Evolutionary conservation across 2,797 vertebrate genomes (phyloP).

Genomic region (Gambelia wislizenii): DNA sequence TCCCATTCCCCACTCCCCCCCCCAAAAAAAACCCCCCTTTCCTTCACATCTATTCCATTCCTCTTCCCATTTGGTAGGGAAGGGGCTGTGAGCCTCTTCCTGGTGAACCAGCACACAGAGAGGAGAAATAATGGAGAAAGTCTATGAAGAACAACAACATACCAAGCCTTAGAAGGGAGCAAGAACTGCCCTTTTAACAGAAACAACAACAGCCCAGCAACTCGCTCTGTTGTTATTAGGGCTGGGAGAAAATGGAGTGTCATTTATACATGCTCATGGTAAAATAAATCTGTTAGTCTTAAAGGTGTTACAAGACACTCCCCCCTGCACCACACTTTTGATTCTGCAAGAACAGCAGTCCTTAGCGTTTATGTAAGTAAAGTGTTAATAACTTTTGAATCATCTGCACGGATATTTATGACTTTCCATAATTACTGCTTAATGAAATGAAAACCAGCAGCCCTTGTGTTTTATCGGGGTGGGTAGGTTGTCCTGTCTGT

Average conservation of each 20-base stretch:
- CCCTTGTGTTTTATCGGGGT: too few species aligned
- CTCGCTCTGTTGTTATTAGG: neutral
- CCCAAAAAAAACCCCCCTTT: neutral
- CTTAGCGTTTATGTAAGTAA: neutral
- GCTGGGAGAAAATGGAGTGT: too few species aligned
- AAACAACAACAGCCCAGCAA: neutral
- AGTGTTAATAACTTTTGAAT: rapidly evolving
- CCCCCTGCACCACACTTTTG: neutral
- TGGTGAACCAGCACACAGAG: neutral
- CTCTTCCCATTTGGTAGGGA: neutral
- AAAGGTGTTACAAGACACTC: neutral
- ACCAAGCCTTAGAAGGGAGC: rapidly evolving
- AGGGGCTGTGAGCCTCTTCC: neutral
- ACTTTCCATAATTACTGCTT: neutral
- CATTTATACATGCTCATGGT: too few species aligned
- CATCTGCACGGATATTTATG: neutral
- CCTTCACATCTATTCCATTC: neutral
- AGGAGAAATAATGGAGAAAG: neutral
- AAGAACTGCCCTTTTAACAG: neutral
- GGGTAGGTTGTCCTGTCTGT: rapidly evolving
- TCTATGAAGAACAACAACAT: neutral
- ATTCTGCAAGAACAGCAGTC: neutral
- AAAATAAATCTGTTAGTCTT: too few species aligned
- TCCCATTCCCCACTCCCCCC: too few species aligned
- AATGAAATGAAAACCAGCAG: neutral